These are phyloP conservation scores for Phrynosoma blainvillii DNA, from an alignment of 2,113 vertebrate species.

Conservation along the genomic window DNA sequence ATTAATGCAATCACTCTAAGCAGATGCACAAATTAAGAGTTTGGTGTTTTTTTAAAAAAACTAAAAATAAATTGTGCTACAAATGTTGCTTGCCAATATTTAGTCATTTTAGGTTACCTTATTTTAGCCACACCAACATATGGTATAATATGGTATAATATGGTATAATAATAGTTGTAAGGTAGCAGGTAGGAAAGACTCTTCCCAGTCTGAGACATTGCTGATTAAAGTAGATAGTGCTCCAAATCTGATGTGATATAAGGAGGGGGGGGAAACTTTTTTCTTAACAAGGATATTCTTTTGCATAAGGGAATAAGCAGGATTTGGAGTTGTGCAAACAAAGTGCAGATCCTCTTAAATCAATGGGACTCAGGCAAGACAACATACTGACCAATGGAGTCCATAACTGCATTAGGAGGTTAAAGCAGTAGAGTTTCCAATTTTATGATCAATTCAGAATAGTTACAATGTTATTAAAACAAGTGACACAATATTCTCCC, in stretches of 20 bases:
- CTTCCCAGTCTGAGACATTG: not conserved
- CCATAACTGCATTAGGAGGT: conserved; percentile 45
- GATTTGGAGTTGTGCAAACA: not conserved
- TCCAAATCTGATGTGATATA: not conserved
- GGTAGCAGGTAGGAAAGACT: not conserved
- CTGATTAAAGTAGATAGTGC: not conserved
- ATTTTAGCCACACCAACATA: not conserved
- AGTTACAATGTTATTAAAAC: conserved; percentile 44
- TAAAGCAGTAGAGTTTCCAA: conserved; percentile 3
- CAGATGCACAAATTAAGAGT: not conserved
- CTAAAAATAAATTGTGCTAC: conserved; percentile 41
- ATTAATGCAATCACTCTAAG: conserved; percentile 47
- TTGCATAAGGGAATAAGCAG: not conserved
- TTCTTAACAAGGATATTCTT: not conserved
- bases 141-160: not conserved
- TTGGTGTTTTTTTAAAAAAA: not conserved
- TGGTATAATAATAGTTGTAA: not conserved
- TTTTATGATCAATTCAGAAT: conserved; percentile 55
- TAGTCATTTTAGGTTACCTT: conserved; percentile 2
- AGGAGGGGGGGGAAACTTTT: too few relatives aligned
- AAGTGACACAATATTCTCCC: conserved; percentile 67
- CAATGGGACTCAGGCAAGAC: not conserved
- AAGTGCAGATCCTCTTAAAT: not conserved
- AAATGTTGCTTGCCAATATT: conserved; percentile 38
- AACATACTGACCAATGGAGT: not conserved